Base-by-base conservation (phyloP, 2,113 vertebrate genomes). In the Rhizomys pruinosus region DNA sequence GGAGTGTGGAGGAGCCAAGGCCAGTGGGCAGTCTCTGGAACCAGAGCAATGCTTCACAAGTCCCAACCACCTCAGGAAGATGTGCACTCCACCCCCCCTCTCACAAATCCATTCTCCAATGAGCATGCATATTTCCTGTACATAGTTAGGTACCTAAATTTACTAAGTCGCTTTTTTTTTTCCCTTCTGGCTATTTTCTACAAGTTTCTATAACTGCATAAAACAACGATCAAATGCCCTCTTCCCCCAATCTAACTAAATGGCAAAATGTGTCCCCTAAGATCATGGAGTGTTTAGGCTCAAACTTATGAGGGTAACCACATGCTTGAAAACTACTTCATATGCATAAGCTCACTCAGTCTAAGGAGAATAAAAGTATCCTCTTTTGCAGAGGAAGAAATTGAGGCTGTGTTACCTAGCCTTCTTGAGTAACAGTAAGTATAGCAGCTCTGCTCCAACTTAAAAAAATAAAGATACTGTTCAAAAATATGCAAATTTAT, bases 401-500 rank as follows among this genome's bases (percentile, higher is more conserved):
- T 2, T 61, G 74, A 64, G 5, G 34, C 52, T 37, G 37, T 74
- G 37, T 69, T 66, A 57, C 23, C 52, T 55, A 69, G 23, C 9
- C n/a, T 73, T 27, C 11, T 13, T 57, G 20, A 42, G 16, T 17
- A 79, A 59, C 0, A 80, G 37, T 16, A 59, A 84, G 47, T 77
- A 85, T 13, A 25, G 42, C 0, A 68, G 27, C 57, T 63, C n/a
- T 27, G 10, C 34, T 52, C 72, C 2, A 37, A 37, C 7, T 78
- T 80, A 57, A 73, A 73, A 72, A 59, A 80, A 68, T 20, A 22
- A 79, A 55, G 17, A 25, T 12, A 81, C 0, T 29, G 55, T 29
- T 92, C 20, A 93, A 52, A 92, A 93, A 90, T 37, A 69, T 2
- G 64, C 12, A 88, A 92, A 55, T 32, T 16, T 27, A 52, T 23